Evolutionary conservation across 2,888 invertebrate species (phyloP).

Genomic region (Harpagoxenus sublaevis): DNA sequence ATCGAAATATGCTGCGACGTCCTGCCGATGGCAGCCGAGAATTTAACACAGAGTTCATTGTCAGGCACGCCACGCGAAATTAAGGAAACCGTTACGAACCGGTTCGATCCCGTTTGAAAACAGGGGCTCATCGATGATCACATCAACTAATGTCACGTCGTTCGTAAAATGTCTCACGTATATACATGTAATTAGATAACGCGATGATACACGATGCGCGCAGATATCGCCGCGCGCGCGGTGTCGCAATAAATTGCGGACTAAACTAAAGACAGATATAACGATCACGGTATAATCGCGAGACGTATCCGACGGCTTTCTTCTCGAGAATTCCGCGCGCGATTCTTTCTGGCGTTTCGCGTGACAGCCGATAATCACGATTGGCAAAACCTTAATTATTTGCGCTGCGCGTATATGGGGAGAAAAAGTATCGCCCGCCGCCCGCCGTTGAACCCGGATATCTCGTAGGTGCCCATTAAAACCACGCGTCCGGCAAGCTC

Average conservation of each 20-base stretch:
- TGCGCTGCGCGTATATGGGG: conserved; percentile 33
- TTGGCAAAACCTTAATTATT: conserved; percentile 60
- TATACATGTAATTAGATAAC: conserved; percentile 24
- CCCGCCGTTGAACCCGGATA: conserved; percentile 59
- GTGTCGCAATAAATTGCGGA: conserved; percentile 28
- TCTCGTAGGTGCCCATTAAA: conserved; percentile 57
- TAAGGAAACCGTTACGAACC: conserved; percentile 37
- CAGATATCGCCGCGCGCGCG: not conserved
- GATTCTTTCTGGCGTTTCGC: conserved; percentile 44
- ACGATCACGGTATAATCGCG: conserved; percentile 18
- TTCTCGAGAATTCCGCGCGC: conserved; percentile 30
- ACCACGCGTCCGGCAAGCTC: conserved; percentile 34
- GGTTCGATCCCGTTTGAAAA: conserved; percentile 43
- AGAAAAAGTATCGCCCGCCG: conserved; percentile 47
- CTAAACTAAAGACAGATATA: conserved; percentile 12
- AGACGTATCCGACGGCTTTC: conserved; percentile 16
- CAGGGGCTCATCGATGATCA: conserved; percentile 10
- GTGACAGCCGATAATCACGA: conserved; percentile 64
- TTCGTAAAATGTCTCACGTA: not conserved
- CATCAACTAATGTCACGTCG: conserved; percentile 16
- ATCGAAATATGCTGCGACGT: not conserved
- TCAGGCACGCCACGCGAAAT: conserved; percentile 35
- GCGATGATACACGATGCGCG: conserved; percentile 14
- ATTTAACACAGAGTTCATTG: conserved; percentile 35
- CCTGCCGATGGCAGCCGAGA: not conserved